A percentile compares a stretch with the other conserved stretches of the same genome.
Evolutionary conservation across 1,140 invertebrate genomes (phyloP).

Genomic region (Nylanderia fulva): DNA sequence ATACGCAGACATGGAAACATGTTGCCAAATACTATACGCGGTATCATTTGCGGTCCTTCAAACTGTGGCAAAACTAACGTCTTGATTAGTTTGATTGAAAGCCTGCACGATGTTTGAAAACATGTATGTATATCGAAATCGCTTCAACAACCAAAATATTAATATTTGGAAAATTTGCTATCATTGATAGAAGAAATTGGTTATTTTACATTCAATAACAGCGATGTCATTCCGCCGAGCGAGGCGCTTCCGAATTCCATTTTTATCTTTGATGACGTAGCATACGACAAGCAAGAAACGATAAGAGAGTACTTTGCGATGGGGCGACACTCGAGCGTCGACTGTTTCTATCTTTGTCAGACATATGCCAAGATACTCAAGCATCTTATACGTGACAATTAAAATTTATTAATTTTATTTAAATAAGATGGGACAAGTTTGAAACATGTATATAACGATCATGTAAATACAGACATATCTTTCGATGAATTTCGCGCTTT

Average conservation of each 20-base stretch:
- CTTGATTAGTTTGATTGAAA: too few species aligned
- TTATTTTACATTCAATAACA: not conserved
- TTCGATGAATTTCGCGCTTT: too few species aligned
- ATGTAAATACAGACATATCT: not conserved
- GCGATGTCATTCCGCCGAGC: not conserved
- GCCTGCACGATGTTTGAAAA: too few species aligned
- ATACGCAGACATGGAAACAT: not conserved
- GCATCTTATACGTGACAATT: too few species aligned
- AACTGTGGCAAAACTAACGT: not conserved
- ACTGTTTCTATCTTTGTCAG: too few species aligned
- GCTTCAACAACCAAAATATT: not conserved
- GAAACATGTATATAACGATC: not conserved
- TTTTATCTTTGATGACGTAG: not conserved
- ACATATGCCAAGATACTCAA: too few species aligned
- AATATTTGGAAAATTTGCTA: not conserved
- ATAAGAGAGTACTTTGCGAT: not conserved
- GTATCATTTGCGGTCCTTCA: too few species aligned
- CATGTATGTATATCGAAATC: not conserved
- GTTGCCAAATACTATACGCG: not conserved
- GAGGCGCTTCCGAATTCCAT: not conserved
- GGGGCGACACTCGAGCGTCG: too few species aligned
- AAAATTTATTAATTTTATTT: not conserved
- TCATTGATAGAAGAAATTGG: not conserved
- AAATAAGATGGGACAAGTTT: not conserved
- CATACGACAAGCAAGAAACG: not conserved